phyloP scores from a whole-genome alignment of 2,113 vertebrate species.

The Reinhardtius hippoglossoides region DNA sequence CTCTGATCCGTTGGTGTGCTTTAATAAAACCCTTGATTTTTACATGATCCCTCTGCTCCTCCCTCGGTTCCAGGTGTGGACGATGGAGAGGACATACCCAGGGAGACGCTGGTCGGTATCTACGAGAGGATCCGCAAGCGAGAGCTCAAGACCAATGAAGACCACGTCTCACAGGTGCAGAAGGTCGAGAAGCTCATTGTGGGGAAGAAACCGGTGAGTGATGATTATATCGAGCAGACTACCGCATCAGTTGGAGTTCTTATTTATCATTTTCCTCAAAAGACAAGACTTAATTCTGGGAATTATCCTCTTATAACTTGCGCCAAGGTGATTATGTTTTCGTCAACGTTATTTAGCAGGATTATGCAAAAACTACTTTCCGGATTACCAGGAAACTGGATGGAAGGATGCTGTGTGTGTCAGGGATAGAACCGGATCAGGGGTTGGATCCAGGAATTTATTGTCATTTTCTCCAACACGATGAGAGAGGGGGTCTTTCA shows the following conservation, averaged over 20 bases:
- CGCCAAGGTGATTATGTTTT: not conserved
- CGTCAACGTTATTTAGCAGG: no score
- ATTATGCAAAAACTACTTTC: no score
- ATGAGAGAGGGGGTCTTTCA: no score
- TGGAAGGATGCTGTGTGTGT: no score
- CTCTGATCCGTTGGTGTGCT: not conserved
- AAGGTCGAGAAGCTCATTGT: conserved; percentile 99
- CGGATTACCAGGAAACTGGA: no score
- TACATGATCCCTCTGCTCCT: not conserved
- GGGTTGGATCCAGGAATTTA: no score
- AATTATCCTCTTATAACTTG: not conserved
- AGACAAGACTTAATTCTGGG: not conserved
- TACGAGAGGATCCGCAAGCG: conserved; percentile 97
- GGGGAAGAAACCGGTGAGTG: conserved; percentile 95
- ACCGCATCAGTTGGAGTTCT: no score
- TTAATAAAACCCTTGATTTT: not conserved
- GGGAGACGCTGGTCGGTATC: conserved; percentile 94
- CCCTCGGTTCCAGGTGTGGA: conserved; percentile 88
- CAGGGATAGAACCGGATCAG: no score
- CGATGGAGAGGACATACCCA: conserved; percentile 95
- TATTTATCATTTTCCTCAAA: not conserved
- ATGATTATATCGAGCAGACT: no score
- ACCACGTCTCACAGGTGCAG: conserved; percentile 98
- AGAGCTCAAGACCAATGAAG: conserved; percentile 96
- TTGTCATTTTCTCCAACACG: no score